Conservation (phyloP, 53 echinoderm and acorn worm species). For the Actinopyga echinites region DNA sequence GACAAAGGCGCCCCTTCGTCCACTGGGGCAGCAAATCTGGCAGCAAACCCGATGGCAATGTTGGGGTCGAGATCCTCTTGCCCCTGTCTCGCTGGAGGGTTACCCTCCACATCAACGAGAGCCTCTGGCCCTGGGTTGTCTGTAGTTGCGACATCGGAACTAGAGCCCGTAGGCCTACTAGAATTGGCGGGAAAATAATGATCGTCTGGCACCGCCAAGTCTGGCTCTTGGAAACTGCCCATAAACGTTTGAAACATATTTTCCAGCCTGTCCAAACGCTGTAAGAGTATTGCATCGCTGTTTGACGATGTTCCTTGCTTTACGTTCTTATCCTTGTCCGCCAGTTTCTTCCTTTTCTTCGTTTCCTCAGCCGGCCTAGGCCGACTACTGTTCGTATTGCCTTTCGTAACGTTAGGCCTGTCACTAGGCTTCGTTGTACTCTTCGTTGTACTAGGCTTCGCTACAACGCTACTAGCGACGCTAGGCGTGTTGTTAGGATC, state of each 20-base stretch:
- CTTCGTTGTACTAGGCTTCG: no score
- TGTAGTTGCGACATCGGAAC: neutral
- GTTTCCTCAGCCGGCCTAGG: neutral
- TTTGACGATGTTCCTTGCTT: neutral
- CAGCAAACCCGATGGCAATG: constrained; percentile 16
- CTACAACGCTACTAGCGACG: neutral
- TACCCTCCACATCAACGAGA: neutral
- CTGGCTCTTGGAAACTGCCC: neutral
- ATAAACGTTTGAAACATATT: neutral
- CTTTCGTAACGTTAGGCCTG: neutral
- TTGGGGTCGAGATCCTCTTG: neutral
- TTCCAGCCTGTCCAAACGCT: neutral
- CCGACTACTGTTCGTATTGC: neutral
- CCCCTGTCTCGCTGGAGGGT: neutral
- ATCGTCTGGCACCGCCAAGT: neutral
- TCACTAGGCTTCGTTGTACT: neutral
- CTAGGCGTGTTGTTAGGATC: neutral
- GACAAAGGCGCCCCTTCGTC: constrained; percentile 30
- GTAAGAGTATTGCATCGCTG: neutral
- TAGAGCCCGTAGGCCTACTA: neutral
- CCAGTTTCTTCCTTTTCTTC: neutral
- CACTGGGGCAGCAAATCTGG: constrained; percentile 29
- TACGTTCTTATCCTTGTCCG: neutral
- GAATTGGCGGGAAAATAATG: neutral
- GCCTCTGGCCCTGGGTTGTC: neutral